Base-by-base conservation (phyloP, 2,888 invertebrate species). In the Hypsopygia costalis region DNA sequence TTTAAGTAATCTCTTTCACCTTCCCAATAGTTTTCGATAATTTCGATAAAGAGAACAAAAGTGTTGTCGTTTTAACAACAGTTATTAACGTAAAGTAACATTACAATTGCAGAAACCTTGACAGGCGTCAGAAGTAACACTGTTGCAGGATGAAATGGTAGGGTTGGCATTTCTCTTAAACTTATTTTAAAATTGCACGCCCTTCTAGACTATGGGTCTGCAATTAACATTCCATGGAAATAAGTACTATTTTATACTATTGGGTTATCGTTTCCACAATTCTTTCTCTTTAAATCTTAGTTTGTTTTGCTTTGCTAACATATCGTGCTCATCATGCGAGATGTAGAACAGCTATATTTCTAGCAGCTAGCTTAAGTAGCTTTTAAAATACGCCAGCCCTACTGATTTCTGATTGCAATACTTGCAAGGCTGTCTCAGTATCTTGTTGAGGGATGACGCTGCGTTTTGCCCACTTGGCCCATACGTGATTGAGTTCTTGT, bases 351-450 rank as follows among this genome's bases (percentile, higher is more conserved):
- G n/a, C n/a, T n/a, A n/a, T n/a, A n/a, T n/a, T n/a, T n/a, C n/a
- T n/a, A n/a, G n/a, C n/a, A n/a, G n/a, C n/a, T n/a, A n/a, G n/a
- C n/a, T n/a, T n/a, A n/a, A n/a, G n/a, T n/a, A n/a, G 8, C 10
- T 16, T 25, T 27, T 8, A 4, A 1, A 31, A 11, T 1, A 31
- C 3, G 10, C 10, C 12, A 27, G n/a, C 32, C 36, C 8, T 6
- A 1, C 6, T 11, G 1, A 11, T 34, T 35, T 10, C 16, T 16
- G 21, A 21, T 34, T 35, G 21, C 21, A 21, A 21, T 21, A 5
- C 25, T 25, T 25, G 34, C 49, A 52, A 57, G 53, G 53, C 36
- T 47, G 48, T 45, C 49, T 42, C 43, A 36, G 34, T 4, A 6
- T 7, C 11, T 16, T 4, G 16, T 16, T 16, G 34, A 34, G 29